Conservation (phyloP, 2,888 invertebrate species). For the Cephus pygmeus region DNA sequence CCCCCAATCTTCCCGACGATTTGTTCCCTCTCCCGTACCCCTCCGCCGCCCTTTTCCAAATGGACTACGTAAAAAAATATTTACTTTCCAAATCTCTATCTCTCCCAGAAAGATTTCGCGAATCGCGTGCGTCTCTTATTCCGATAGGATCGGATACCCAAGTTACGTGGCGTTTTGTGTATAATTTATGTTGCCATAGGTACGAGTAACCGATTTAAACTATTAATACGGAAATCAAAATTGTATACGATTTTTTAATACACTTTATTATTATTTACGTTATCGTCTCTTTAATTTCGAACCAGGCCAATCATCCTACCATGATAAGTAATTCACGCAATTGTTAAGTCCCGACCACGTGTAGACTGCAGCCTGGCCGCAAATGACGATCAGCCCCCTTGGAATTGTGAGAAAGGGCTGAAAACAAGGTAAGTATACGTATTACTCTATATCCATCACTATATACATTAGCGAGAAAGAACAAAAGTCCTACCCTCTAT, state of each 20-base stretch:
- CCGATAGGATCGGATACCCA: neutral
- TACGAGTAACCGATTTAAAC: constrained; percentile 5
- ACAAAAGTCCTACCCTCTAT: neutral
- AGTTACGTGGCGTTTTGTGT: constrained; percentile 29
- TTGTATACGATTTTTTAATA: constrained; percentile 65
- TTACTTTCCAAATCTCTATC: neutral
- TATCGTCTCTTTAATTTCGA: neutral
- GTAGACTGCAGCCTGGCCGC: neutral
- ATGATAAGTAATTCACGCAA: neutral
- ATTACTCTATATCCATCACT: neutral
- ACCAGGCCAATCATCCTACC: neutral
- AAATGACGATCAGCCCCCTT: neutral
- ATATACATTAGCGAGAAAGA: neutral
- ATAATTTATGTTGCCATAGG: constrained; percentile 51
- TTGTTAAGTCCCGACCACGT: neutral
- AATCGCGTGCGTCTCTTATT: neutral
- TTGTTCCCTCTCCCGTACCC: neutral
- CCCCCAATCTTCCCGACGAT: neutral
- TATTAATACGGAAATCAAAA: constrained; percentile 54
- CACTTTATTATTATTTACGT: constrained; percentile 63
- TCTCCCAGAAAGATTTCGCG: neutral
- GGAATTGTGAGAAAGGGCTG: neutral
- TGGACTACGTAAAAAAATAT: no score
- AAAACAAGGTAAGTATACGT: neutral
- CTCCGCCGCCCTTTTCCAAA: no score